Base-by-base conservation (phyloP, 2,888 invertebrate species). In the Nasonovia ribisnigri region DNA sequence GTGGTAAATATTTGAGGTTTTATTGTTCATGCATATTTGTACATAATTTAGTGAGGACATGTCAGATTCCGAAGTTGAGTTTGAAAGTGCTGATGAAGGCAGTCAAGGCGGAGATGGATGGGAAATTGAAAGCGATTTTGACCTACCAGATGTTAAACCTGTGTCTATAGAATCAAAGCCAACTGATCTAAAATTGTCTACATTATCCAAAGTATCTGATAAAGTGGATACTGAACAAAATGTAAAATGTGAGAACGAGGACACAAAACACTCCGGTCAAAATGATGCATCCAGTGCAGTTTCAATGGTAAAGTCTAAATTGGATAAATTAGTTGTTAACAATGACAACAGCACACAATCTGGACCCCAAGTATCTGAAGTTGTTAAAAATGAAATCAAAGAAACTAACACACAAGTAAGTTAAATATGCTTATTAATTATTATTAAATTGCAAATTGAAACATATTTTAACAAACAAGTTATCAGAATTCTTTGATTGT, bases 31-130 rank as follows among this genome's bases (percentile, higher is more conserved):
- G 5, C 8, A 77, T 36, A 77, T 20, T 36, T 77, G 20, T 77
- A 20, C 20, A 36, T 36, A 77, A 77, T 36, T 77, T 77, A 77
- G 77, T 2, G 0, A 77, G 20, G 20, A 20, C 77, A 97, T 97
- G 97, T 96, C 97, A 95, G 97, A 97, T 67, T 97, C 97, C 95
- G 97, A 97, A 95, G 97, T 97, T 95, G 97, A 97, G 95, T 98
- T 97, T 95, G 97, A 97, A 96, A 97, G 97, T 96, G 97, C 97
- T 10, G 97, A 97, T 95, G 97, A 98, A 95, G 97, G 90, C 26
- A 97, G 60, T 96, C 86, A 93, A 24, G 42, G 42, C 2, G 92
- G 54, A 46, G 60, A 90, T 46, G 93, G 93, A 24, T 94, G 94
- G 94, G 94, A 94, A 48, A 42, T 94, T 1, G 92, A 94, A 36